phyloP scores from a whole-genome alignment of 1,140 invertebrate genomes.

The Cherax destructor region DNA sequence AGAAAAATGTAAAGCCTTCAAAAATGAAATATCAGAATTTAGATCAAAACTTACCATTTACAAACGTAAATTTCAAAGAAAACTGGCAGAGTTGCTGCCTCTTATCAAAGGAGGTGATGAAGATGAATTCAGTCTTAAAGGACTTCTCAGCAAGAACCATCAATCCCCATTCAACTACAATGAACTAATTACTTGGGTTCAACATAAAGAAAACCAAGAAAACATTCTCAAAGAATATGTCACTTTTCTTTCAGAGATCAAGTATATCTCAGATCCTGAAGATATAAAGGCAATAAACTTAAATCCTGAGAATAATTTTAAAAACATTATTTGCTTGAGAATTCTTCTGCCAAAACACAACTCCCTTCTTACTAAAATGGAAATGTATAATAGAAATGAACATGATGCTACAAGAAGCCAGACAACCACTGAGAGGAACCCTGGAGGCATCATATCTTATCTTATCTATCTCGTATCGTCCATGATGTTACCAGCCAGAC shows the following conservation, averaged over 20 bases:
- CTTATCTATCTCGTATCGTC: too few relatives aligned
- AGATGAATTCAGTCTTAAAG: neutral
- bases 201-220: neutral
- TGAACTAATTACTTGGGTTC: neutral
- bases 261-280: neutral
- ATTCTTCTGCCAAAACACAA: slow-evolving; percentile 7
- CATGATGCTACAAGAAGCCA: neutral
- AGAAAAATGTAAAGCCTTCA: neutral
- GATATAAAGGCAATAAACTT: slow-evolving; percentile 3
- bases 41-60: neutral
- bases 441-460: too few relatives aligned
- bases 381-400: neutral
- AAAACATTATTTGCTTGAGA: slow-evolving; percentile 2
- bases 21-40: slow-evolving; percentile 3
- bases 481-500: too few relatives aligned
- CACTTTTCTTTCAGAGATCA: neutral
- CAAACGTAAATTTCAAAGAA: neutral
- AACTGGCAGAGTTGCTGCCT: slow-evolving; percentile 2
- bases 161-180: neutral
- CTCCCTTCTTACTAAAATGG: slow-evolving; percentile 2
- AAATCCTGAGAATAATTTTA: neutral
- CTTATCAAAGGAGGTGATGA: slow-evolving; percentile 17
- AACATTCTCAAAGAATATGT: slow-evolving; percentile 8
- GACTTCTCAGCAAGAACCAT: neutral
- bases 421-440: neutral